Evolutionary conservation across 1,140 invertebrate species (phyloP), one percentile per base, ranked within the genome.

Genomic region (Trinorchestia longiramus): DNA sequence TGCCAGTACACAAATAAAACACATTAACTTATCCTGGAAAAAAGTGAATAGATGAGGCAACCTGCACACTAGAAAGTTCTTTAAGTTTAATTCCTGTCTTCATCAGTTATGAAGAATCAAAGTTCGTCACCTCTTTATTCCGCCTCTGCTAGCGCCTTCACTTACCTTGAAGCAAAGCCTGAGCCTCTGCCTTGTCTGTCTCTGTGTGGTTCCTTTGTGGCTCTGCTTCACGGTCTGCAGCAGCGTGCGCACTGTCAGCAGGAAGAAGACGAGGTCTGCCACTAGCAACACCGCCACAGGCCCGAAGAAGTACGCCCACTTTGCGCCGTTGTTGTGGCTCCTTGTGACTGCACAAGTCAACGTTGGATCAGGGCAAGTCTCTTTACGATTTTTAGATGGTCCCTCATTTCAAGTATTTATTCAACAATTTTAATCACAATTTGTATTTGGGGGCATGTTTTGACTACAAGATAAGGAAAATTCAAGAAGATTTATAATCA

Each of bases 301-400:
- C 0, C 96, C 96, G 41, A 96, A 96, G 91, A 97, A 96, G 53
- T 97, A 97, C 11, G 96, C 96, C 96, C 96, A 96, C 95, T 96
- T 96, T 0, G 96, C 96, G 36, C 94, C 96, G 92, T 96, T 96
- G 94, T 96, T 96, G 95, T 96, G 95, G 41, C 95, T 96, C 53
- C 96, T 95, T 0, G 96, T 92, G 87, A 96, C 96, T 96, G 96
- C 44, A 28, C n/a, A 28, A 40, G 17, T 77, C 3, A 77, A 77
- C 62, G 1, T 23, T 23, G 62, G 11, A 77, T 77, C 28, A 77
- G 28, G 15, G 36, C 28, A 3, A 11, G 11, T 77, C 62, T 77
- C 1, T 28, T 36, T 77, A 3, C 62, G 28, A 19, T 77, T 1
- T 19, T 28, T 36, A 36, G 62, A 77, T 36, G 62, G 3, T 36